Evolutionary conservation across 2,797 vertebrate genomes (phyloP).

Genomic region (Adrianichthys oophorus): DNA sequence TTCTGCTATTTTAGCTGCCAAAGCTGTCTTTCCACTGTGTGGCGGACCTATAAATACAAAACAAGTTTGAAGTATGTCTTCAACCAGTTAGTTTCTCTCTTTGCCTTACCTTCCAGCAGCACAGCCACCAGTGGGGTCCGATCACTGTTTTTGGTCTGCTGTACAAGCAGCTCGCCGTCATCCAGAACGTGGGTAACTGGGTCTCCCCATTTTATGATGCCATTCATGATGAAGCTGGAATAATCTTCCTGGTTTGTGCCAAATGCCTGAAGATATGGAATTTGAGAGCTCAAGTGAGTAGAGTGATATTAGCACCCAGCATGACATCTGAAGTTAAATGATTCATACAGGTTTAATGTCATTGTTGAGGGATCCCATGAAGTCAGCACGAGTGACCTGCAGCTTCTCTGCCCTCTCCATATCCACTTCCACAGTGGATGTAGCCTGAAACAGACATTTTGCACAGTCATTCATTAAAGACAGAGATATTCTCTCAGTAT

Average conservation of each 20-base stretch:
- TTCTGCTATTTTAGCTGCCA: constrained; percentile 95
- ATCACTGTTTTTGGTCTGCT: constrained; percentile 97
- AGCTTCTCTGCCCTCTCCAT: constrained; percentile 96
- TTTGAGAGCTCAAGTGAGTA: neutral
- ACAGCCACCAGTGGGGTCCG: constrained; percentile 94
- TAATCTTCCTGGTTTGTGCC: constrained; percentile 99
- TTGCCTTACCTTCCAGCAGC: constrained; percentile 86
- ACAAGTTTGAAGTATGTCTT: neutral
- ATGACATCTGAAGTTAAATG: neutral
- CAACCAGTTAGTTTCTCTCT: no score
- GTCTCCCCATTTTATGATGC: constrained; percentile 98
- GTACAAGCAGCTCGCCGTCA: constrained; percentile 93
- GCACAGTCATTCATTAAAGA: neutral
- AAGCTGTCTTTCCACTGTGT: constrained; percentile 94
- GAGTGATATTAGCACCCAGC: neutral
- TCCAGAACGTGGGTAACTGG: constrained; percentile 91
- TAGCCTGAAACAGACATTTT: constrained; percentile 79
- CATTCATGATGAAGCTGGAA: constrained; percentile 95
- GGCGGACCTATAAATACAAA: constrained; percentile 82
- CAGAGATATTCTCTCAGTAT: no score
- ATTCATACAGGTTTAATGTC: constrained; percentile 94
- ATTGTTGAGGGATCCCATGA: constrained; percentile 92
- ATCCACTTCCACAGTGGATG: constrained; percentile 95
- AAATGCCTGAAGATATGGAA: constrained; percentile 82
- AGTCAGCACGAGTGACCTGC: constrained; percentile 88